Evolutionary conservation across 2,113 vertebrate species (phyloP), one percentile per base, ranked within the genome.

Genomic region (Blennius ocellaris): DNA sequence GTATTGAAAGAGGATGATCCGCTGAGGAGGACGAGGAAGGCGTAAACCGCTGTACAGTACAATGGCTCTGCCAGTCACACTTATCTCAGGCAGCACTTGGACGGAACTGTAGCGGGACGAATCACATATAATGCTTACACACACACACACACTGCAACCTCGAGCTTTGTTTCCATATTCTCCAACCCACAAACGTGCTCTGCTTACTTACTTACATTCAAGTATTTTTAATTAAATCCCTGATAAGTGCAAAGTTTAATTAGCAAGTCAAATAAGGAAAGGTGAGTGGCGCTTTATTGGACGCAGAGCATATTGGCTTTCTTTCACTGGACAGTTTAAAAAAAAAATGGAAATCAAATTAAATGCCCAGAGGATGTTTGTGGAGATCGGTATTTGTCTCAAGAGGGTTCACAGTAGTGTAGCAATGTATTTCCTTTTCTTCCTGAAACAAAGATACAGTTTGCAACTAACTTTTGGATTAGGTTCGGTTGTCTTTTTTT

Each of bases 251-350:
- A 16, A 71, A 54, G 53, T 81, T 86, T 77, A 86, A 87, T 88
- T 85, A 87, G 86, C 76, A 70, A 84, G 82, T 88, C 72, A 78
- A 84, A 82, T 83, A 10, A 82, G 80, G 62, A 75, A 64, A 61
- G 66, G 59, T 66, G 67, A 79, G 68, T 72, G 56, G 49, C 62
- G 57, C 57, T 80, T 69, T 65, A 76, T 83, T 73, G 80, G 68
- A 21, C 59, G 36, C 40, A 9, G 9, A 21, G 62, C 55, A 7
- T 69, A 39, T 69, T 74, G 62, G 61, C 80, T 78, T 68, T 72
- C 49, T 69, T 39, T 43, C 9, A 17, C 54, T 56, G 69, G 71
- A 83, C 80, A 55, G 49, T 73, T 63, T n/a, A n/a, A n/a, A n/a
- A 54, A 70, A 80, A 76, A 82, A 73, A 51, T 57, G 12, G 16